Evolutionary conservation across 2,888 invertebrate species (phyloP).

Genomic region (Hirtodrosophila confusa): DNA sequence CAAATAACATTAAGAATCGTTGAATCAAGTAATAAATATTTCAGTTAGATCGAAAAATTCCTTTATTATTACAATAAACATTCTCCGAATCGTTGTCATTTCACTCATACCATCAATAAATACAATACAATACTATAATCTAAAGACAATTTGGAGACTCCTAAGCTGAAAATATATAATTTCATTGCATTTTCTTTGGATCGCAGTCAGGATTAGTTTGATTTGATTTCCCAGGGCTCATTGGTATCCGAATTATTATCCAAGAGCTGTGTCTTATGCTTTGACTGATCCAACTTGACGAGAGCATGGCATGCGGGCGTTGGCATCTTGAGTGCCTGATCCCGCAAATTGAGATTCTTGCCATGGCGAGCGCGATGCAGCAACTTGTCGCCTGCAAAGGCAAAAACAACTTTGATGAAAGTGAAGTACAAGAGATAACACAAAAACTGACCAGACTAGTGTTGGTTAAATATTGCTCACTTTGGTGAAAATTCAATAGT

Average conservation of each 20-base stretch:
- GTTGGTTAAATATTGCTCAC: no score
- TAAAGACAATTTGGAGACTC: no score
- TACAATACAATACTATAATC: no score
- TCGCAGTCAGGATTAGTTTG: neutral
- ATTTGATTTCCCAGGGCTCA: neutral
- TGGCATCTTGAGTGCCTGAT: slow-evolving; percentile 55
- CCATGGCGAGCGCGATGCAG: slow-evolving; percentile 55
- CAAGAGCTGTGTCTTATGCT: slow-evolving; percentile 8
- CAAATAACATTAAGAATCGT: no score
- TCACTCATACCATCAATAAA: no score
- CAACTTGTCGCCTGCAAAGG: slow-evolving; percentile 57
- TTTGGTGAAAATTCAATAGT: no score
- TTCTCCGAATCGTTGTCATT: neutral
- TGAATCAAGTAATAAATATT: no score
- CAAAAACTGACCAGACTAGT: no score
- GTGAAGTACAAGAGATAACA: neutral
- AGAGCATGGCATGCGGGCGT: slow-evolving; percentile 61
- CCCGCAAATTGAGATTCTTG: slow-evolving; percentile 46
- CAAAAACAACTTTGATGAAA: slow-evolving; percentile 5
- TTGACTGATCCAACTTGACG: slow-evolving; percentile 31
- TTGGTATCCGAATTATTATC: slow-evolving; percentile 26
- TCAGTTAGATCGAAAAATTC: no score
- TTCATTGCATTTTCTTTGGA: neutral
- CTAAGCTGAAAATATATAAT: neutral
- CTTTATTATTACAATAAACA: slow-evolving; percentile 3